These are phyloP conservation scores for Erethizon dorsatum DNA, from an alignment of 2,797 vertebrate genomes.

Conservation along the genomic window DNA sequence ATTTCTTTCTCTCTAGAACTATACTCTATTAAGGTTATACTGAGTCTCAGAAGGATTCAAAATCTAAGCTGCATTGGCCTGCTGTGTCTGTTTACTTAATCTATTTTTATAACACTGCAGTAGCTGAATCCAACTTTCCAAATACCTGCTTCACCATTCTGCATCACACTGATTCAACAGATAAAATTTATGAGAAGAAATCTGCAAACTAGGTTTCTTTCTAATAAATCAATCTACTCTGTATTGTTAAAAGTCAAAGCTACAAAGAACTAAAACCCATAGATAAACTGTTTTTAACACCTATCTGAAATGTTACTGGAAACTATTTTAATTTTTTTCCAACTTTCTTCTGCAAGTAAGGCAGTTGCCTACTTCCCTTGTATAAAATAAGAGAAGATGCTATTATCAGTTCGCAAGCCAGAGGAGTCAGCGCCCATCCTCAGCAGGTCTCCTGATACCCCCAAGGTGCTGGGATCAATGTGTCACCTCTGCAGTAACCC, in stretches of 20 bases:
- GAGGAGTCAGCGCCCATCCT: not conserved
- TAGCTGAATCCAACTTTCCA: constrained; percentile 73
- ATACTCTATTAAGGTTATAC: constrained; percentile 74
- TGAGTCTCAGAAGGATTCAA: constrained; percentile 78
- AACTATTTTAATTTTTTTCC: not conserved
- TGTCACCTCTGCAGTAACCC: not conserved
- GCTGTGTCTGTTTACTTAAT: constrained; percentile 85
- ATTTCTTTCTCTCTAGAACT: constrained; percentile 59
- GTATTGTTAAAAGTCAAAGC: not conserved
- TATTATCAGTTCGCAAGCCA: not conserved
- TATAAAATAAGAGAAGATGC: not conserved
- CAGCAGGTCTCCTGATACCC: not conserved
- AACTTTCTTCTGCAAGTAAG: constrained; percentile 14
- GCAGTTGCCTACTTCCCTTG: not conserved
- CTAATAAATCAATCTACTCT: constrained; percentile 65
- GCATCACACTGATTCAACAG: constrained; percentile 63
- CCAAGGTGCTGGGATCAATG: not conserved
- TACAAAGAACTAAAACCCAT: not conserved
- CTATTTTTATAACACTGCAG: constrained; percentile 87
- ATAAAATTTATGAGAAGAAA: constrained; percentile 62
- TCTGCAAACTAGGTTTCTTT: constrained; percentile 43
- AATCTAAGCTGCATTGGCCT: constrained; percentile 75
- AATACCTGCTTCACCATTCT: constrained; percentile 76
- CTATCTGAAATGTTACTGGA: not conserved
- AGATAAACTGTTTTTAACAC: not conserved